These are phyloP conservation scores for Leptobrachium leishanense DNA, from an alignment of 2,113 vertebrate species.

Conservation along the genomic window DNA sequence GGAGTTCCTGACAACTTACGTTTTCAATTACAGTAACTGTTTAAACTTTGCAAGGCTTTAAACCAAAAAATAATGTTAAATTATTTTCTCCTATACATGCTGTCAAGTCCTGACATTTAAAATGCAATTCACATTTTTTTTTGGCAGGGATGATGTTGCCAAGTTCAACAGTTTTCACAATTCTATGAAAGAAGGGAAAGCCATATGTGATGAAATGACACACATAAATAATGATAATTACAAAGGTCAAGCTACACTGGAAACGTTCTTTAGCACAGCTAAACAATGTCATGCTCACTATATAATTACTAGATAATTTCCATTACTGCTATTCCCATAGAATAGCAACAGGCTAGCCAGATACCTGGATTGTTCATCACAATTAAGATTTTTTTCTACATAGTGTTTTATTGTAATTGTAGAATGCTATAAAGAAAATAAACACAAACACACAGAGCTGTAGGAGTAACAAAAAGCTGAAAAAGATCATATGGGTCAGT, in stretches of 20 bases:
- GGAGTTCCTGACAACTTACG: conserved; percentile 36
- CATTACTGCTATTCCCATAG: background rate
- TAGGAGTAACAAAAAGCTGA: too few relatives aligned
- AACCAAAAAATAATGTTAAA: conserved; percentile 43
- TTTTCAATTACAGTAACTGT: conserved; percentile 48
- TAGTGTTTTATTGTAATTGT: too few relatives aligned
- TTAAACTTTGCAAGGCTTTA: conserved; percentile 38
- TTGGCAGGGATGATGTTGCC: conserved; percentile 36
- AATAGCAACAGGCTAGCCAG: background rate
- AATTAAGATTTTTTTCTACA: too few relatives aligned
- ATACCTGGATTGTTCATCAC: background rate
- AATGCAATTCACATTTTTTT: conserved; percentile 38
- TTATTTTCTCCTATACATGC: conserved; percentile 46
- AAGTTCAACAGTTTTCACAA: conserved; percentile 46
- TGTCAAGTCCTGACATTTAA: conserved; percentile 47
- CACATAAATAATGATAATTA: conserved; percentile 38
- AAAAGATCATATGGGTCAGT: too few relatives aligned
- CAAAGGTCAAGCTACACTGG: conserved; percentile 31
- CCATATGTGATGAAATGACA: conserved; percentile 32
- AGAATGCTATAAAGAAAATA: too few relatives aligned
- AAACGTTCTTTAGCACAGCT: conserved; percentile 19
- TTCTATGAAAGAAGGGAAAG: conserved; percentile 34
- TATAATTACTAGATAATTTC: conserved; percentile 2
- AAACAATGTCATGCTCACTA: conserved; percentile 14
- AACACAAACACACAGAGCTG: too few relatives aligned